phyloP scores from a whole-genome alignment of 1,140 invertebrate genomes.

The Arctopsyche grandis region DNA sequence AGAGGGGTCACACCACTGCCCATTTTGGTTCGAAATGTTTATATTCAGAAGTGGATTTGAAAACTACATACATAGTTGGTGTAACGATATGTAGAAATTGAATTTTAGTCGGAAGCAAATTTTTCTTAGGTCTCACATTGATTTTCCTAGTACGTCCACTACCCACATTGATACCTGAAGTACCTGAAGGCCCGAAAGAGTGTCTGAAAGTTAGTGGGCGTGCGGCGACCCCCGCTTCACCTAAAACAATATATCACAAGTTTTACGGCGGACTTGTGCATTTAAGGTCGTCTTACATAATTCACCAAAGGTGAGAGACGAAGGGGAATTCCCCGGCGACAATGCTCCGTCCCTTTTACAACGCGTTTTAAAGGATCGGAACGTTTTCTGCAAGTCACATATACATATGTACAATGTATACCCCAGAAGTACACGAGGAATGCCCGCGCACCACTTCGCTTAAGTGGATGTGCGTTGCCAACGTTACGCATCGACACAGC shows the following conservation, averaged over 20 bases:
- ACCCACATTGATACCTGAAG: no score
- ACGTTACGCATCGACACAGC: not conserved
- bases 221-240: constrained; percentile 36
- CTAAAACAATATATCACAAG: constrained; percentile 52
- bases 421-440: not conserved
- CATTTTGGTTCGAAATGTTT: no score
- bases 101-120: no score
- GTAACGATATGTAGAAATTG: no score
- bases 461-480: constrained; percentile 15
- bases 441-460: not conserved
- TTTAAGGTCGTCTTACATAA: constrained; percentile 48
- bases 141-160: no score
- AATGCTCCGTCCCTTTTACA: constrained; percentile 2
- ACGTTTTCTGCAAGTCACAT: no score
- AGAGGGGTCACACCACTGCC: no score
- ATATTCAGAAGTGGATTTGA: no score
- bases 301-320: constrained; percentile 40
- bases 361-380: constrained; percentile 2
- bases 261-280: constrained; percentile 51
- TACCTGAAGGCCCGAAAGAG: constrained; percentile 34
- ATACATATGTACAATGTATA: no score
- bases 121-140: no score
- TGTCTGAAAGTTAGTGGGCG: constrained; percentile 46
- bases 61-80: no score
- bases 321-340: constrained; percentile 18